Percentiles rank a stretch among this genome's conserved stretches.
Conservation (phyloP, 30 jellyfish, hydroid and myxozoan genomes). For the Cassiopea xamachana region DNA sequence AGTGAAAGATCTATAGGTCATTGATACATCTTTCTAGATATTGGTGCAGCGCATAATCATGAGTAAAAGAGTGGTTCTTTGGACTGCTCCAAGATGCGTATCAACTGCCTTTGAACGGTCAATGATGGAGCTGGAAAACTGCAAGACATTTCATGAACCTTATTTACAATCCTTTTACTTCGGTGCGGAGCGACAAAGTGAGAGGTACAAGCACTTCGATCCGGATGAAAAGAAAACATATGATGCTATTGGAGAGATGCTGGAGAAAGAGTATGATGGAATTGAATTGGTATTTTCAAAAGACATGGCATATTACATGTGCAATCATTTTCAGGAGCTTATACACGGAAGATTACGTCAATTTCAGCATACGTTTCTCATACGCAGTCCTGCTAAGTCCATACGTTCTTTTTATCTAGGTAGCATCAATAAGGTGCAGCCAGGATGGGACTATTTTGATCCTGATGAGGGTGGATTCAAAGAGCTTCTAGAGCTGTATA, state of each 20-base stretch:
- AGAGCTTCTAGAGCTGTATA: conserved; percentile 66
- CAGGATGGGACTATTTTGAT: conserved; percentile 93
- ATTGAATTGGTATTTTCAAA: conserved; percentile 85
- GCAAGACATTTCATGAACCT: conserved; percentile 95
- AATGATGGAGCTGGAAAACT: conserved; percentile 82
- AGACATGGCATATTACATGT: conserved; percentile 88
- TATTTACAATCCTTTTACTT: conserved; percentile 78
- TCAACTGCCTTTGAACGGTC: conserved; percentile 98
- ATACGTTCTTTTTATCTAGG: conserved; percentile 83
- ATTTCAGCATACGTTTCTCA: conserved; percentile 87
- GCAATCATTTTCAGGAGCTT: conserved; percentile 64
- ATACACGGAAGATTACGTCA: conserved; percentile 50
- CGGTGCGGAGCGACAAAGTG: conserved; percentile 96
- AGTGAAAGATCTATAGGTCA: too few species aligned
- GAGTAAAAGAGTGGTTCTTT: conserved; percentile 81
- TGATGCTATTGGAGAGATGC: conserved; percentile 31
- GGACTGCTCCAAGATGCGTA: conserved; percentile 98
- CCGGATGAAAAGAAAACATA: conserved; percentile 46
- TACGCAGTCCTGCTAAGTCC: conserved; percentile 86
- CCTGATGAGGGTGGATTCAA: conserved; percentile 85
- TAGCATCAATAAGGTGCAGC: conserved; percentile 69
- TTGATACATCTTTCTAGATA: too few species aligned
- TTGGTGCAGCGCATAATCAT: too few species aligned
- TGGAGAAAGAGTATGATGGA: conserved; percentile 79
- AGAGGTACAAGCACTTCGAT: conserved; percentile 59